Base-by-base conservation (phyloP, 2,113 vertebrate species). In the Equus przewalskii region DNA sequence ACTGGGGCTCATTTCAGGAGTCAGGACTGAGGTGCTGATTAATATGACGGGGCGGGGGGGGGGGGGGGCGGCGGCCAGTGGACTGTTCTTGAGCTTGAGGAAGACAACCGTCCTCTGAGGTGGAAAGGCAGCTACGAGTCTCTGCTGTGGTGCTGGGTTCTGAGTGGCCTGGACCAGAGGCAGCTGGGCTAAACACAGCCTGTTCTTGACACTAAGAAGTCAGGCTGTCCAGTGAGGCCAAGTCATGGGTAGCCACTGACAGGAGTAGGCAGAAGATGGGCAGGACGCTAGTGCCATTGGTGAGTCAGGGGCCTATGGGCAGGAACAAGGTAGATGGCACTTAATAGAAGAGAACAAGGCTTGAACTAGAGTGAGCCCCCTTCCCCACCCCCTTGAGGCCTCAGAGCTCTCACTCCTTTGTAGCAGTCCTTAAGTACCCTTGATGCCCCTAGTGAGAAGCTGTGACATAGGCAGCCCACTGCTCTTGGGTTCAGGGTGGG, bases 111-210 rank as follows among this genome's bases (percentile, higher is more conserved):
- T 72, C 7, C 44, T n/a, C 13, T 36, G 49, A 96, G 85, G 10
- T 22, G n/a, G 56, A 28, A 8, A 0, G 28, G 60, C 12, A 46
- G 0, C 28, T 33, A 0, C 0, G 19, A 18, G 33, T 54, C 41
- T 81, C 46, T 10, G 0, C 30, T 4, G 0, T 49, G 51, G 28
- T 36, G 12, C 85, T 36, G 76, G 36, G 14, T 10, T 81, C 46
- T 11, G 4, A 26, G 58, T 44, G 73, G 28, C 54, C n/a, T n/a
- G 75, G 41, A 12, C 46, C 11, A 21, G 19, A 54, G 46, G 79
- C 76, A 19, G 22, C 41, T 33, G 11, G 26, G 33, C 33, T 69
- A 5, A 30, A 2, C 5, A 3, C 44, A 51, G 65, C 79, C 56
- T 33, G 46, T 46, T 72, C 41, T 62, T 41, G 60, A 64, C 64